Conservation (phyloP, 2,797 vertebrate genomes). For the Sorex maritimensis region DNA sequence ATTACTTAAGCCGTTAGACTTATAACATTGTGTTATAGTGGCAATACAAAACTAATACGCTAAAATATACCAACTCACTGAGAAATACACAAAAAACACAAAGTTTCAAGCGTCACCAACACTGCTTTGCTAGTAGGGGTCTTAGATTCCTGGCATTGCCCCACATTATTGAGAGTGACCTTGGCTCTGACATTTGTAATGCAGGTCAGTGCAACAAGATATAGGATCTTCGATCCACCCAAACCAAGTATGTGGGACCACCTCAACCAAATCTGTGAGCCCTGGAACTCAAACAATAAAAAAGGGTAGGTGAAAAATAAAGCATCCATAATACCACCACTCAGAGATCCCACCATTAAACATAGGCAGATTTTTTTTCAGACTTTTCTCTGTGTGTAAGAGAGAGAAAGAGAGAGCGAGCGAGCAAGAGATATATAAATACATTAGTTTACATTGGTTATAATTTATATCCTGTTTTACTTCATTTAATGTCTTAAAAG, state of each 20-base stretch:
- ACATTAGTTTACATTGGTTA: constrained; percentile 16
- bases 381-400: background rate
- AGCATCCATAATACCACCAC: background rate
- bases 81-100: background rate
- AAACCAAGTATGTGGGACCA: no score
- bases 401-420: no score
- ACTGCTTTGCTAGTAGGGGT: no score
- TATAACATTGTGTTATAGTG: background rate
- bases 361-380: background rate
- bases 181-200: no score
- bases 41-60: background rate
- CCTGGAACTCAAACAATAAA: no score
- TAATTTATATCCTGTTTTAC: constrained; percentile 63
- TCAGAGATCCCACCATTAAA: background rate
- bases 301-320: background rate
- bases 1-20: no score
- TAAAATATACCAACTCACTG: background rate
- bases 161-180: no score
- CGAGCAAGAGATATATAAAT: constrained; percentile 37
- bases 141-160: no score
- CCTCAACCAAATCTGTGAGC: no score
- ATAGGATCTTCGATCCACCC: no score
- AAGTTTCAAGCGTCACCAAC: background rate
- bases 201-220: no score
- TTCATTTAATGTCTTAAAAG: constrained; percentile 69